Conservation (phyloP, 2,113 vertebrate species). For the Menura novaehollandiae region DNA sequence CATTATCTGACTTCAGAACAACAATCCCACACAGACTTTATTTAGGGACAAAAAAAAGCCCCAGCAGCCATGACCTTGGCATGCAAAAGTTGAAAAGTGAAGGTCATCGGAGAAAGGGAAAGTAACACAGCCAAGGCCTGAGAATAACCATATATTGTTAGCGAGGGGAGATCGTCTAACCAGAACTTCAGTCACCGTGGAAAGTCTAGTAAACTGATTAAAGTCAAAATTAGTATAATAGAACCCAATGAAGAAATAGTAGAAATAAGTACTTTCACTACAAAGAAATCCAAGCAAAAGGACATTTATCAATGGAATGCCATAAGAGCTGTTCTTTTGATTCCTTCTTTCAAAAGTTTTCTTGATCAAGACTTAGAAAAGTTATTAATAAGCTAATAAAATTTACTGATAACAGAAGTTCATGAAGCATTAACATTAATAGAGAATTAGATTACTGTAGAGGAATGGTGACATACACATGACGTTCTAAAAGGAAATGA, state of each 20-base stretch:
- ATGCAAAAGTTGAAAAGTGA: background rate
- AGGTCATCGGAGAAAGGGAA: background rate
- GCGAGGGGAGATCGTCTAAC: background rate
- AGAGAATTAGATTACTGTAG: background rate
- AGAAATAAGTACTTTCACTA: background rate
- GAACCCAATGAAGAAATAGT: background rate
- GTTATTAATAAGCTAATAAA: background rate
- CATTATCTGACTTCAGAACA: background rate
- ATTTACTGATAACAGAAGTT: background rate
- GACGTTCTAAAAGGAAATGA: background rate
- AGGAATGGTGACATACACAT: background rate
- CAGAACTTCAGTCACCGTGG: background rate
- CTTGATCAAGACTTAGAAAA: background rate
- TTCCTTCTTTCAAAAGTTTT: background rate
- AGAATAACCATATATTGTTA: accelerated
- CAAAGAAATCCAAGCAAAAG: background rate
- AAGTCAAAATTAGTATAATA: background rate
- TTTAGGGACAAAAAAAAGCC: background rate
- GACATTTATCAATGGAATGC: background rate
- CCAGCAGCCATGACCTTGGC: background rate
- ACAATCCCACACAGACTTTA: background rate
- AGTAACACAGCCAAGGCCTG: background rate
- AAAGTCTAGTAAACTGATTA: background rate
- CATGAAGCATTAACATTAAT: background rate
- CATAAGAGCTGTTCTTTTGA: background rate